These are phyloP conservation scores for Pemphigus obesinymphae DNA, from an alignment of 1,140 invertebrate genomes.

Conservation along the genomic window DNA sequence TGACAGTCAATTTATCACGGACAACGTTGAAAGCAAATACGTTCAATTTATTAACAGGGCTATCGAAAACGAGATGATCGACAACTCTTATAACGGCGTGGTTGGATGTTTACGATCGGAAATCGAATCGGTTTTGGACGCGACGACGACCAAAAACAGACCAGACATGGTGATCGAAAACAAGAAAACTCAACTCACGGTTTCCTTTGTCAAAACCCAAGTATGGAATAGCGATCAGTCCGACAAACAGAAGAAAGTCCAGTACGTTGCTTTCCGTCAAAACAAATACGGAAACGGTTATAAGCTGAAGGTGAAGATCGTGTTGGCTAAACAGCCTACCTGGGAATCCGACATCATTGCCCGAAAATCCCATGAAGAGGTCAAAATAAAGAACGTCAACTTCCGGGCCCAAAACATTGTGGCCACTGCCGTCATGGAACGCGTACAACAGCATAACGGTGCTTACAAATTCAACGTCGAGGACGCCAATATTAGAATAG, in stretches of 20 bases:
- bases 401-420: conserved; percentile 2
- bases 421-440: background rate
- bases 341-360: background rate
- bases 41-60: background rate
- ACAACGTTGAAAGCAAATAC: background rate
- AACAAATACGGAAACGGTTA: background rate
- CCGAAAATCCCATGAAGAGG: background rate
- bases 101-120: conserved; percentile 6
- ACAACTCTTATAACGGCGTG: background rate
- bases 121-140: background rate
- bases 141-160: background rate
- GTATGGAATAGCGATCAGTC: background rate
- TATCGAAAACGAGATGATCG: conserved; percentile 12
- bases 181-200: background rate
- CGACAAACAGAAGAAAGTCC: background rate
- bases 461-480: background rate
- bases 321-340: background rate
- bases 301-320: background rate
- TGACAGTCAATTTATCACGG: background rate
- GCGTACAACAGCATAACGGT: background rate
- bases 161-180: background rate
- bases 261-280: background rate
- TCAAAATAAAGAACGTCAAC: background rate
- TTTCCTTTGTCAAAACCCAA: background rate
- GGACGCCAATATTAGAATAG: background rate